phyloP scores from a whole-genome alignment of 2,797 vertebrate species.

The Tamandua tetradactyla region DNA sequence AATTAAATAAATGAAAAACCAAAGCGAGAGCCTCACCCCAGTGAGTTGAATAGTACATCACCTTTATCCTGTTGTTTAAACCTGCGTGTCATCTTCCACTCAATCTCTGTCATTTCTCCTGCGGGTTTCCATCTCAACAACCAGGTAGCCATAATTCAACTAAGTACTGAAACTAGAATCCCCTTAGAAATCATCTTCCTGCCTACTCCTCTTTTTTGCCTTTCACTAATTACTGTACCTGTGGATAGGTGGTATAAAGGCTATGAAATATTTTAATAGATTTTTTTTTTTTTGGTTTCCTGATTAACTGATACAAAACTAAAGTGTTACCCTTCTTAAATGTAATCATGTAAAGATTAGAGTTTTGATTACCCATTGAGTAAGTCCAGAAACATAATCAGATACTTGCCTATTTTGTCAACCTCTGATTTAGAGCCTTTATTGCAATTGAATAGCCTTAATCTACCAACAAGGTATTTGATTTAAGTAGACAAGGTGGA shows the following conservation, averaged over 20 bases:
- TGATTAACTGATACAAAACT: slow-evolving; percentile 87
- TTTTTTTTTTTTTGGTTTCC: slow-evolving; percentile 81
- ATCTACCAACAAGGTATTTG: slow-evolving; percentile 77
- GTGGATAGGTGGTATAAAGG: slow-evolving; percentile 77
- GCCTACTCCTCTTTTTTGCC: slow-evolving; percentile 23
- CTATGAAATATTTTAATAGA: slow-evolving; percentile 68
- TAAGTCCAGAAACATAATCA: slow-evolving; percentile 86
- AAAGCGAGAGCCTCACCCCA: not conserved
- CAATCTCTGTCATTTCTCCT: slow-evolving; percentile 18
- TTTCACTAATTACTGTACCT: slow-evolving; percentile 80
- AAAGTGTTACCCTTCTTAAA: slow-evolving; percentile 75
- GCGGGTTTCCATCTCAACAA: not conserved
- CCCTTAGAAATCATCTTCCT: slow-evolving; percentile 55
- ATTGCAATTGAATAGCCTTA: slow-evolving; percentile 80
- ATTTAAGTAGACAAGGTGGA: slow-evolving; percentile 76
- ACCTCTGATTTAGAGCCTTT: slow-evolving; percentile 78
- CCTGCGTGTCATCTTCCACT: not conserved
- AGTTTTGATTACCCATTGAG: slow-evolving; percentile 87
- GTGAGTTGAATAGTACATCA: not conserved
- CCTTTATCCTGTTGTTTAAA: not conserved
- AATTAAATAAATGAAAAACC: not conserved
- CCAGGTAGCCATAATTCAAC: slow-evolving; percentile 50
- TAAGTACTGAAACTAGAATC: slow-evolving; percentile 56
- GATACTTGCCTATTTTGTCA: slow-evolving; percentile 84
- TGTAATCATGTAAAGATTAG: slow-evolving; percentile 87